Evolutionary conservation across 2,113 vertebrate species (phyloP), one percentile per base, ranked within the genome.

Genomic region (Rhagologus leucostigma): DNA sequence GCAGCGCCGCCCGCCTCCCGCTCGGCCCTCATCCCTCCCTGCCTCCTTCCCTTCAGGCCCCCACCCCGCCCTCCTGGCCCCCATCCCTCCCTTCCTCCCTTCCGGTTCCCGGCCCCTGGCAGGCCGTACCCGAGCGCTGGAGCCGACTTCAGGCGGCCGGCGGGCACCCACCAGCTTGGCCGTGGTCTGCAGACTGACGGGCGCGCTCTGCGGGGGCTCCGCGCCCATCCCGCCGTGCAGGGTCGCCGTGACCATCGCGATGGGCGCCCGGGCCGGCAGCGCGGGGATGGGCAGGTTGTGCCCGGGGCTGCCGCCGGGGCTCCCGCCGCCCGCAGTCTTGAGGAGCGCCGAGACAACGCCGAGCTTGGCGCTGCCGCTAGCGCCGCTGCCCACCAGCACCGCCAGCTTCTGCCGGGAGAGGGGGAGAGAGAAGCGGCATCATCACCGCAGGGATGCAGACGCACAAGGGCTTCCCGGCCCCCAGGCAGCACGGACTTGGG

Each of bases 191-290:
- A 17, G 42, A 42, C 16, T 16, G 42, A 42, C 42, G 16, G 42
- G 42, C 16, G 42, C 42, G 42, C 42, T 42, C 42, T 98, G 98
- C 47, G 98, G 98, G 44, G 96, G 95, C 90, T 98, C 98, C 17
- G 95, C 95, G 76, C 96, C 97, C 97, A 97, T 98, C 94, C 98
- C 98, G 88, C 98, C 98, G 55, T 98, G 98, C 82, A 98, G 97
- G 96, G 98, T 98, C 91, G 98, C 98, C 8, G 99, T 98, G 96
- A 99, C 98, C 98, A 99, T 98, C 96, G 98, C 98, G 95, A 98
- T 97, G 91, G 98, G 98, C 52, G 97, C 89, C 97, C 98, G 98
- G 88, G 97, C 98, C 64, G 98, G 98, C 91, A 98, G 97, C 94
- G 98, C 98, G 1, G 98, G 98, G 96, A 98, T 98, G 95, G 98